Base-by-base conservation (phyloP, 2,113 vertebrate genomes). In the Pelecanus crispus region DNA sequence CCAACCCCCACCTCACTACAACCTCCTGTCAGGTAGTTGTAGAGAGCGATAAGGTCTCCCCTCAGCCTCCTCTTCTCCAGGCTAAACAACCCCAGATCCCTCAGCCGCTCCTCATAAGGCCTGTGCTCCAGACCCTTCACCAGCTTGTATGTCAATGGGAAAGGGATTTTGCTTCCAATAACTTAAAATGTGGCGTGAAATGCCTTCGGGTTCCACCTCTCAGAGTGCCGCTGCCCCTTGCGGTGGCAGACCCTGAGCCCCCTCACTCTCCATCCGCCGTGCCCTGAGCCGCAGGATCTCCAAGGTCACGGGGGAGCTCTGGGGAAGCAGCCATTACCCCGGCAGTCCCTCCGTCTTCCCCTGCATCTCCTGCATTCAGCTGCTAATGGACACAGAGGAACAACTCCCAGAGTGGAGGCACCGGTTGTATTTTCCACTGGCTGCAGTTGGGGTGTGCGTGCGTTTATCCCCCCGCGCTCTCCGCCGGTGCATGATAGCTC, bases 141-240 rank as follows among this genome's bases (percentile, higher is more conserved):
- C n/a, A n/a, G n/a, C n/a, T n/a, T 0, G 0, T 16, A 24, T 22
- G 20, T 21, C 50, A 55, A 0, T 3, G 9, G 50, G 17, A 88
- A 56, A 10, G 24, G 29, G 25, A 44, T 65, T 93, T 85, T 90
- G 0, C 40, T 73, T 17, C 8, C 34, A 22, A 15, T 47, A 80
- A 73, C 19, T 32, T n/a, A 24, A 59, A 73, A 45, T 7, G 19
- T 29, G 62, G 10, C 6, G 0, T 36, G 88, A 56, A 81, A 67
- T 26, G 31, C 13, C 0, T 36, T 74, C 18, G 58, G 36, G 29
- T 34, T 52, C 59, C 20, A 19, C 17, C 36, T 44, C 44, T 38
- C 34, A 8, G n/a, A 38, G 21, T 12, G 38, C 17, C 0, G 0
- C 62, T 8, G 6, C 29, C 34, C 20, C 24, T 17, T 19, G 5